Evolutionary conservation across 1,140 invertebrate species (phyloP), one percentile per base, ranked within the genome.

Genomic region (Aphaenogaster rudis): DNA sequence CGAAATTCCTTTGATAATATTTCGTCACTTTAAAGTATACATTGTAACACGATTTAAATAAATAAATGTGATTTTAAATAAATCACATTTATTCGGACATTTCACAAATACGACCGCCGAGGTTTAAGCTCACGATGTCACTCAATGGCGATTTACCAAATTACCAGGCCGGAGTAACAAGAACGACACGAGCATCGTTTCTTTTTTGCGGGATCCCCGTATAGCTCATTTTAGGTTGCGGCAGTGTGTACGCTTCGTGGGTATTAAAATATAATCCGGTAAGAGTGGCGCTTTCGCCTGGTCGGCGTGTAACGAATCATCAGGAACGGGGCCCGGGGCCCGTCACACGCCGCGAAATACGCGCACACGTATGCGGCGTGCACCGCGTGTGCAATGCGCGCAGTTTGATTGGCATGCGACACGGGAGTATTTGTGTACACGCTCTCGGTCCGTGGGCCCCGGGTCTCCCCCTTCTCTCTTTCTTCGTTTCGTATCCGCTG

Each of bases 391-490:
- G 87, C 80, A 71, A 79, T 72, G 86, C 54, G 77, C 86, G 59
- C 66, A 69, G 54, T 90, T 92, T 94, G 94, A 95, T 95, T 95
- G 94, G 93, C 94, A 94, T 93, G 93, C 92, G 91, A 94, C 93
- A 93, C 93, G 91, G 88, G 91, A 91, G 93, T 94, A 94, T 93
- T 93, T 93, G 93, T 94, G 93, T 91, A 93, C 88, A 91, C 85
- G 86, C 87, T 74, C 71, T 78, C 87, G 81, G 69, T 79, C 63
- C 88, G 82, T 64, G 84, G 66, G 61, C 33, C 76, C 85, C 45
- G 66, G 59, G 52, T 59, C 28, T 78, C 13, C 74, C 80, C 54
- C 86, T 76, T 89, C 88, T 88, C 86, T 87, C 57, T 79, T 87
- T 64, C 67, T 88, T 88, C 85, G 86, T 85, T 91, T 92, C 86